Evolutionary conservation across 2,113 vertebrate genomes (phyloP).

Genomic region (Siphamia tubifer): DNA sequence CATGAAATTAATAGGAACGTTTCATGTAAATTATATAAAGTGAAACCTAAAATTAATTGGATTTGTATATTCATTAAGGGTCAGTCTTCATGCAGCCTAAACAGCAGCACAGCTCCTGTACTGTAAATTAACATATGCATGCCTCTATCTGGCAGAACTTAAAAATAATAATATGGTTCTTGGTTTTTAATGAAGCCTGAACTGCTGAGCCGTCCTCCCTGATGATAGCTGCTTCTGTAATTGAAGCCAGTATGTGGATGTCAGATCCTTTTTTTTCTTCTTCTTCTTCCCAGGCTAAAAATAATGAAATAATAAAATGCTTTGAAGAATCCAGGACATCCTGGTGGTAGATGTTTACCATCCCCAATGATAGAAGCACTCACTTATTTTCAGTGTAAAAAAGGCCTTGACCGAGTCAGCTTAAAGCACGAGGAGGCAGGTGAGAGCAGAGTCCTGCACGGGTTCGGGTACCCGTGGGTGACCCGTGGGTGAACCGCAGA

Average conservation of each 20-base stretch:
- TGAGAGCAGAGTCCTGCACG: too few species aligned
- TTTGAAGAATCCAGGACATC: constrained; percentile 67
- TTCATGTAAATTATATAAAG: background rate
- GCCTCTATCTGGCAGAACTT: constrained; percentile 3
- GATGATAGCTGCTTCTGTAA: constrained; percentile 43
- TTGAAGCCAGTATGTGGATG: constrained; percentile 32
- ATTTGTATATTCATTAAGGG: background rate
- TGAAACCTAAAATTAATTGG: too few species aligned
- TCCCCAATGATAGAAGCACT: constrained; percentile 2
- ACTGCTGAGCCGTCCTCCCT: constrained; percentile 32
- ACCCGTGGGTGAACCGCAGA: too few species aligned
- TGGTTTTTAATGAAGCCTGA: constrained; percentile 45
- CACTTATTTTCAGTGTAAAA: background rate
- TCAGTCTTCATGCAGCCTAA: background rate
- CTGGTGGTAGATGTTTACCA: constrained; percentile 42
- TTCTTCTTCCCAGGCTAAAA: constrained; percentile 6
- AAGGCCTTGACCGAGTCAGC: background rate
- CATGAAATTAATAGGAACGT: background rate
- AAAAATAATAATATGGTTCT: constrained; percentile 4
- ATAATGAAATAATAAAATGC: constrained; percentile 51
- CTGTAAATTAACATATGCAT: constrained; percentile 17
- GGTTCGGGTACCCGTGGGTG: too few species aligned
- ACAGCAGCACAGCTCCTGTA: background rate
- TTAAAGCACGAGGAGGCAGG: background rate
- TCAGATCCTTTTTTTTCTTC: constrained; percentile 39